phyloP scores from a whole-genome alignment of 1,140 invertebrate genomes.

The Aradophagus sp. region DNA sequence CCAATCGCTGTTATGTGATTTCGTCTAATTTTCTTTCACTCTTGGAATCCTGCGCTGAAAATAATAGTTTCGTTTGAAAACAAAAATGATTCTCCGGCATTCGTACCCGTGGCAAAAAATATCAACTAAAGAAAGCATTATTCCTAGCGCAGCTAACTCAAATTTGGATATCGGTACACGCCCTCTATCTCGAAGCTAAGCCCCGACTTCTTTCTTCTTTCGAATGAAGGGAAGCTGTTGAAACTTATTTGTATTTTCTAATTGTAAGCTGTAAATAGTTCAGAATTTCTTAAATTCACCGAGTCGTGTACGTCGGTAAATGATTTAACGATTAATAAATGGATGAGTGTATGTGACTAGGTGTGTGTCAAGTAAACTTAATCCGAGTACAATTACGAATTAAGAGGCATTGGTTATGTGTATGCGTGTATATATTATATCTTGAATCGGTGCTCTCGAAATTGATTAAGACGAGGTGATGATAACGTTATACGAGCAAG shows the following conservation, averaged over 20 bases:
- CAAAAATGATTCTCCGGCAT: too few relatives aligned
- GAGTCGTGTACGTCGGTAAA: slow-evolving; percentile 16
- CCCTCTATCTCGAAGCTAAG: slow-evolving; percentile 47
- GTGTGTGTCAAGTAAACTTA: slow-evolving; percentile 59
- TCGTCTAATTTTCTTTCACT: too few relatives aligned
- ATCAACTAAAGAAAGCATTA: too few relatives aligned
- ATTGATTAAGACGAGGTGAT: slow-evolving; percentile 42
- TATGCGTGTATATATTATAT: slow-evolving; percentile 43
- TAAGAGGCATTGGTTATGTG: slow-evolving; percentile 47
- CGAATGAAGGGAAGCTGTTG: slow-evolving; percentile 31
- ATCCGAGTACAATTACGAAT: slow-evolving; percentile 60
- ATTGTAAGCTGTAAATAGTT: slow-evolving; percentile 45
- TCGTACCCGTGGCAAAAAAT: too few relatives aligned
- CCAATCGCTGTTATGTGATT: too few relatives aligned
- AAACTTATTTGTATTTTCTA: slow-evolving; percentile 49
- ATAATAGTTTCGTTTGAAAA: too few relatives aligned
- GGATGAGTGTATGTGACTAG: slow-evolving; percentile 38
- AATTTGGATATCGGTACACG: too few relatives aligned
- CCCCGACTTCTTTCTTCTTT: slow-evolving; percentile 53
- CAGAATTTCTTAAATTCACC: slow-evolving; percentile 27
- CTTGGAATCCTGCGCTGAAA: too few relatives aligned
- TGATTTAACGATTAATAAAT: slow-evolving; percentile 2
- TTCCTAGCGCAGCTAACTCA: slow-evolving; percentile 7
- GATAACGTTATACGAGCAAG: slow-evolving; percentile 46
- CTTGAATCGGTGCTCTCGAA: slow-evolving; percentile 50